phyloP scores from a whole-genome alignment of 1,140 invertebrate genomes.

The Achroia grisella region DNA sequence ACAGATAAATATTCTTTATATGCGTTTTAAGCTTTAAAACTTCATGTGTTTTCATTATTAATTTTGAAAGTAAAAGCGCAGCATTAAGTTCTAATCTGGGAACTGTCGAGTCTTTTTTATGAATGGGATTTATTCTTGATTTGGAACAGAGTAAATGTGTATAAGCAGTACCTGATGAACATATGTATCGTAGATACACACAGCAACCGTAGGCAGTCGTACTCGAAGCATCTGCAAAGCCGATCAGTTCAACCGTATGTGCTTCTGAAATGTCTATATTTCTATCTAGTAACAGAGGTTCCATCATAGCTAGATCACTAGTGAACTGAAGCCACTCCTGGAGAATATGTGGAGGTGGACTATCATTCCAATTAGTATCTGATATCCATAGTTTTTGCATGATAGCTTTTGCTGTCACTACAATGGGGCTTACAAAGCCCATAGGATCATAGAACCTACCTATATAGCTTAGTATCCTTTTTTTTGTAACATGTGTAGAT shows the following conservation, averaged over 20 bases:
- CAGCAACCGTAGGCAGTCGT: constrained; percentile 12
- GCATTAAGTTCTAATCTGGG: neutral
- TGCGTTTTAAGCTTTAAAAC: neutral
- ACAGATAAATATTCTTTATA: neutral
- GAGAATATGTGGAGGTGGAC: neutral
- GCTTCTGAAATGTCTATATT: constrained; percentile 1
- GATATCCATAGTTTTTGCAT: constrained; percentile 18
- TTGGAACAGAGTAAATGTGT: neutral
- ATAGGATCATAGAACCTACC: too few relatives aligned
- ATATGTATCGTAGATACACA: constrained; percentile 4
- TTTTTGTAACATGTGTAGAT: too few relatives aligned
- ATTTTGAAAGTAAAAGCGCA: neutral
- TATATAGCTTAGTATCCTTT: too few relatives aligned
- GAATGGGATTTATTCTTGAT: neutral
- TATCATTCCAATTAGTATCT: constrained; percentile 14
- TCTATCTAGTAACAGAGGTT: constrained; percentile 1
- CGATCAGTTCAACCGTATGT: constrained; percentile 1
- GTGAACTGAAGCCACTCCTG: constrained; percentile 7
- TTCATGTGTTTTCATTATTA: neutral
- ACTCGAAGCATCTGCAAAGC: constrained; percentile 11
- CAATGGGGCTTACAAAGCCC: constrained; percentile 13
- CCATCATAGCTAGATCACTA: neutral
- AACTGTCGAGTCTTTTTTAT: neutral
- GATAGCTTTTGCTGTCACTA: constrained; percentile 13
- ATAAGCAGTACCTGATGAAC: neutral